phyloP scores from a whole-genome alignment of 2,113 vertebrate species.

The Clupea harengus region DNA sequence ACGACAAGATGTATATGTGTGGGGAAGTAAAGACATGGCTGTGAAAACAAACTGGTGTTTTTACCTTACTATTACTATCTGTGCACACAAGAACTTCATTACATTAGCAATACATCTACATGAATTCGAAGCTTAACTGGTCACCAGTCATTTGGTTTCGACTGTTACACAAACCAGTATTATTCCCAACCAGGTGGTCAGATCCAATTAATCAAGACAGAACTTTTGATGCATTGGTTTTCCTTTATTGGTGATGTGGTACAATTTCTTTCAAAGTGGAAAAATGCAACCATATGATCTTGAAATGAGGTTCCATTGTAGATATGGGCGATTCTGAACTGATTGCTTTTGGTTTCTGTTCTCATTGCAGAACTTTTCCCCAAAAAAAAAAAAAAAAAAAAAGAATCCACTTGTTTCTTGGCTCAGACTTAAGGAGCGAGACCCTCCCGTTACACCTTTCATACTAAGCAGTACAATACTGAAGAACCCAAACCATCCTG shows the following conservation, averaged over 20 bases:
- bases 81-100: not conserved
- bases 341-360: conserved; percentile 16
- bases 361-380: not conserved
- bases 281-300: conserved; percentile 39
- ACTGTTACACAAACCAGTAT: not conserved
- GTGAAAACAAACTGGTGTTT: not conserved
- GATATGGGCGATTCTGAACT: conserved; percentile 25
- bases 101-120: not conserved
- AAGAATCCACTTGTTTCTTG: conserved; percentile 27
- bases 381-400: conserved; percentile 18
- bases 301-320: conserved; percentile 25
- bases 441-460: conserved; percentile 1
- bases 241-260: conserved; percentile 64
- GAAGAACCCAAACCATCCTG: not conserved
- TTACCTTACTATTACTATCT: not conserved
- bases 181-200: not conserved
- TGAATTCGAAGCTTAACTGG: not conserved
- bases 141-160: not conserved
- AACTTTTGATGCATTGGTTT: conserved; percentile 51
- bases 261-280: conserved; percentile 54
- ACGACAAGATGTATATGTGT: not conserved
- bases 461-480: conserved; percentile 16
- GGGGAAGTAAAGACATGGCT: not conserved
- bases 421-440: conserved; percentile 22
- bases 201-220: not conserved